phyloP scores from a whole-genome alignment of 1,140 invertebrate species.

The Pachyrhynchus sulphureomaculatus region DNA sequence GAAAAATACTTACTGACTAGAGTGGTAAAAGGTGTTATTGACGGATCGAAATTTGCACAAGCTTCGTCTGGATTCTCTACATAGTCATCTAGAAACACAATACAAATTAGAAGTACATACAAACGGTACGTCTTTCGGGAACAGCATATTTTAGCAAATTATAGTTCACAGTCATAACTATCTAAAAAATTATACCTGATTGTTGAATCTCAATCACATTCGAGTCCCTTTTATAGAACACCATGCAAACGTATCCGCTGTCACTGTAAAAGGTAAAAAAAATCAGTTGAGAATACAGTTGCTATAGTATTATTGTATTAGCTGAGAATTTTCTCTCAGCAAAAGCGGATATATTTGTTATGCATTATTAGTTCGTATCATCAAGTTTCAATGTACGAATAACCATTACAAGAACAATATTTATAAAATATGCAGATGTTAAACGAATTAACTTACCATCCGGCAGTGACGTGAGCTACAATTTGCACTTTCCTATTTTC shows the following conservation, averaged over 20 bases:
- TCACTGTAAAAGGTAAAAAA: constrained; percentile 61
- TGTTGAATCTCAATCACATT: constrained; percentile 80
- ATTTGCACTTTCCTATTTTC: constrained; percentile 64
- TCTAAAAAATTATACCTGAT: constrained; percentile 43
- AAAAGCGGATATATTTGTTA: no score
- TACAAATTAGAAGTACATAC: constrained; percentile 1
- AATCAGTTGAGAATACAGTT: no score
- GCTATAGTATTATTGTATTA: no score
- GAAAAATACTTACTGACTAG: constrained; percentile 82
- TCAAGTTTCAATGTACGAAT: no score
- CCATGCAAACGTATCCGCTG: constrained; percentile 84
- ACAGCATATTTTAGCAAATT: constrained; percentile 4
- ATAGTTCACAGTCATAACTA: no score
- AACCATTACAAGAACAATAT: no score
- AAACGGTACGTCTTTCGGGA: neutral
- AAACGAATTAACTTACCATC: constrained; percentile 61
- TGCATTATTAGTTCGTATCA: no score
- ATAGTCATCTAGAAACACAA: constrained; percentile 37
- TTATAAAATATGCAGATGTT: no score
- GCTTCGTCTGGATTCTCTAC: constrained; percentile 61
- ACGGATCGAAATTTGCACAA: constrained; percentile 60
- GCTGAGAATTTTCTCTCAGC: no score
- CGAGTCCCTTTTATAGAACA: constrained; percentile 75
- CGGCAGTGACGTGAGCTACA: constrained; percentile 73
- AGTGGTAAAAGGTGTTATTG: constrained; percentile 74